Evolutionary conservation across 2,888 invertebrate species (phyloP).

Genomic region (Odontothrips loti): DNA sequence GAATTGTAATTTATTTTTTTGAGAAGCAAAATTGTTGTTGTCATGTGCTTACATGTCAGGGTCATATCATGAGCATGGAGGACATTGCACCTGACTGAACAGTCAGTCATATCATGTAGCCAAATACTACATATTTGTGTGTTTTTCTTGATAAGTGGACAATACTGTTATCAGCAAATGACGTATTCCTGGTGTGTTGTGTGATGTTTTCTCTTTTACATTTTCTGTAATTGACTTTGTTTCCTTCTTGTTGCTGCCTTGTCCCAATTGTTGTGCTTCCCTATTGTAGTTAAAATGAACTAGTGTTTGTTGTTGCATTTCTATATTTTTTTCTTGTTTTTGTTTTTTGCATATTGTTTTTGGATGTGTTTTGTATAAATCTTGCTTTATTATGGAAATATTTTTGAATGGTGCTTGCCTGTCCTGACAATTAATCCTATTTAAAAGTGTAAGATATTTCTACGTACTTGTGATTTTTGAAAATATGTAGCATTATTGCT

Average conservation of each 20-base stretch:
- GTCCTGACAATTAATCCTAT: too few relatives aligned
- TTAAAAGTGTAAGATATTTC: too few relatives aligned
- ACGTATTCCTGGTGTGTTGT: neutral
- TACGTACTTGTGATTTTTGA: too few relatives aligned
- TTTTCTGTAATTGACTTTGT: neutral
- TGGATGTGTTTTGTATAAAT: too few relatives aligned
- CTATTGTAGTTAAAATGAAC: neutral
- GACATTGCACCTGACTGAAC: too few relatives aligned
- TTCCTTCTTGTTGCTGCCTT: neutral
- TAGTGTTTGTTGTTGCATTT: neutral
- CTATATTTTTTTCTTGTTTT: neutral
- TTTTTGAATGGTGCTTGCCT: too few relatives aligned
- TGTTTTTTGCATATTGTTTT: neutral
- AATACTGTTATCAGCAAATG: neutral
- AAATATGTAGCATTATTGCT: too few relatives aligned
- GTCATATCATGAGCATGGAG: too few relatives aligned
- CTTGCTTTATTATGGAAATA: too few relatives aligned
- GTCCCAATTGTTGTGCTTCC: neutral
- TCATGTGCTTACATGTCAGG: neutral
- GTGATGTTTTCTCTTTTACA: neutral
- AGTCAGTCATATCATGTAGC: constrained; percentile 4
- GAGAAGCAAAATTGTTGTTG: neutral
- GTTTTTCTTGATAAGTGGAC: neutral
- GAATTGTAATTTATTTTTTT: neutral
- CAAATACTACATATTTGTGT: neutral